These are phyloP conservation scores for Eulimnadia texana DNA, from an alignment of 1,140 invertebrate species.

Conservation along the genomic window DNA sequence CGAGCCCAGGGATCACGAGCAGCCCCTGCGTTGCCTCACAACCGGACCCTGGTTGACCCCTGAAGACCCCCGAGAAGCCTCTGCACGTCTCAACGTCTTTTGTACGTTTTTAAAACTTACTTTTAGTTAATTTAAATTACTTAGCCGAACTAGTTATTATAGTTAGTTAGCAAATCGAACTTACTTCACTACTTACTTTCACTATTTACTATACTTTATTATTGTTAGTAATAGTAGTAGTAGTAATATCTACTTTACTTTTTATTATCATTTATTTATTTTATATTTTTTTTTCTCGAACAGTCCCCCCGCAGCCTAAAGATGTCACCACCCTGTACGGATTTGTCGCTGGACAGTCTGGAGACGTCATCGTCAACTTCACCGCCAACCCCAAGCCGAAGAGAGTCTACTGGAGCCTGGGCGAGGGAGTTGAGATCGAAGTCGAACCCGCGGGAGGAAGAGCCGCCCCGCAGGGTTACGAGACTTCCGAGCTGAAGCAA, in stretches of 20 bases:
- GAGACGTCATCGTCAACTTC: constrained; percentile 48
- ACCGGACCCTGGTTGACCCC: background rate
- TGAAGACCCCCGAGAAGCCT: constrained; percentile 1
- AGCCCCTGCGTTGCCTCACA: constrained; percentile 7
- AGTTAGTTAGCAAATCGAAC: too few relatives aligned
- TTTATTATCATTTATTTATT: too few relatives aligned
- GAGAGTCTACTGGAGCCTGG: constrained; percentile 44
- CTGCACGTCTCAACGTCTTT: background rate
- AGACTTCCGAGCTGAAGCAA: background rate
- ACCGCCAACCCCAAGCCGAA: constrained; percentile 47
- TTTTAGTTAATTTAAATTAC: background rate
- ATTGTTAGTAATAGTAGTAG: too few relatives aligned
- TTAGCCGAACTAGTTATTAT: too few relatives aligned
- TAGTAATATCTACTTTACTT: too few relatives aligned
- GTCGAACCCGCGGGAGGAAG: background rate
- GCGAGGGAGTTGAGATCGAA: constrained; percentile 27
- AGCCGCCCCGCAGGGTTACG: background rate
- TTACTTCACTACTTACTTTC: too few relatives aligned
- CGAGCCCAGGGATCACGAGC: constrained; percentile 4
- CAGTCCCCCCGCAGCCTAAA: constrained; percentile 32
- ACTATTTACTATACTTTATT: constrained; percentile 33
- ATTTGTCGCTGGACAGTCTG: constrained; percentile 47
- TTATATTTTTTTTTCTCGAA: constrained; percentile 35
- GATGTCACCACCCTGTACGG: constrained; percentile 28
- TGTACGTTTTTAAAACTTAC: constrained; percentile 1